Evolutionary conservation across 2,797 vertebrate species (phyloP).

Genomic region (Acanthurus leucopareius): DNA sequence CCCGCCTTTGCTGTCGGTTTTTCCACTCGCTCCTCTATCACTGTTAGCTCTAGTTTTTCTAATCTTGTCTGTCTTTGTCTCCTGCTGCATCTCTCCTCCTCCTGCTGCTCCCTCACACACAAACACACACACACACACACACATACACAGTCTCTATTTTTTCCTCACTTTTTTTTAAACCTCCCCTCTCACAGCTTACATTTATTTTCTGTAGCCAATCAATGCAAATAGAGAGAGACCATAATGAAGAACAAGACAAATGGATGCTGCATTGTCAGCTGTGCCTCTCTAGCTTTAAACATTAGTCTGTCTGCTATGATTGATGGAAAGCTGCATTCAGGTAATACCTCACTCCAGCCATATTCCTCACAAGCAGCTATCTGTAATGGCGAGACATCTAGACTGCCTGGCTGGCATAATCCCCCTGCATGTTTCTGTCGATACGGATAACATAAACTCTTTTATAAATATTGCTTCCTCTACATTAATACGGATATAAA

Average conservation of each 20-base stretch:
- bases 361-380: slow-evolving; percentile 50
- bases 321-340: slow-evolving; percentile 66
- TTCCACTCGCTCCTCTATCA: slow-evolving; percentile 25
- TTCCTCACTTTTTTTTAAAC: slow-evolving; percentile 7
- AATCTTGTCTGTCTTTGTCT: slow-evolving; percentile 7
- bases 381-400: slow-evolving; percentile 40
- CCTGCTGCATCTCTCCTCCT: neutral
- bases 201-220: slow-evolving; percentile 71
- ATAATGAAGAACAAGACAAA: slow-evolving; percentile 75
- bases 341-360: slow-evolving; percentile 59
- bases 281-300: slow-evolving; percentile 60
- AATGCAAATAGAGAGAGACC: slow-evolving; percentile 72
- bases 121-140: neutral
- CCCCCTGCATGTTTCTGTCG: slow-evolving; percentile 30
- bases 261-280: slow-evolving; percentile 62
- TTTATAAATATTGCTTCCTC: slow-evolving; percentile 26
- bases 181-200: slow-evolving; percentile 47
- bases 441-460: slow-evolving; percentile 39
- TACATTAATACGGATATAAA: slow-evolving; percentile 35
- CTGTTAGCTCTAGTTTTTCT: slow-evolving; percentile 33
- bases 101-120: neutral
- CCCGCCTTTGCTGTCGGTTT: slow-evolving; percentile 17
- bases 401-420: slow-evolving; percentile 23
- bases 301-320: slow-evolving; percentile 59
- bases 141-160: slow-evolving; percentile 1